Evolutionary conservation across 2,797 vertebrate species (phyloP).

Genomic region (Arnoldichthys spilopterus): DNA sequence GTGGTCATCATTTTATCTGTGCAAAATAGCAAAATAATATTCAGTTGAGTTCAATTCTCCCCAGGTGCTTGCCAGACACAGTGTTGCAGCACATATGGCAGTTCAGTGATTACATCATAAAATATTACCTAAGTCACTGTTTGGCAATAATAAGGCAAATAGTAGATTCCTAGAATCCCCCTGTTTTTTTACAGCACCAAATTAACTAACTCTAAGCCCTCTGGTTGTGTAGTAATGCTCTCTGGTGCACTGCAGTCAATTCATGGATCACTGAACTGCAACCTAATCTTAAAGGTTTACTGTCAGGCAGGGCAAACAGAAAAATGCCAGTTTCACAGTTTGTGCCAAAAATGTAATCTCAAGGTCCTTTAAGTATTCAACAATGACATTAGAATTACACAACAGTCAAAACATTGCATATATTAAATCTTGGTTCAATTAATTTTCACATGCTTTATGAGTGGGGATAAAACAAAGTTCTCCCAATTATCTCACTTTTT

Average conservation of each 20-base stretch:
- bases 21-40: constrained; percentile 1
- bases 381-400: neutral
- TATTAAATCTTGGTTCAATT: neutral
- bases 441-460: neutral
- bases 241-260: constrained; percentile 3
- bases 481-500: too few species aligned
- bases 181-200: neutral
- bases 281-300: constrained; percentile 22
- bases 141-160: neutral
- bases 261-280: constrained; percentile 25
- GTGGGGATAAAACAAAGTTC: too few species aligned
- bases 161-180: neutral
- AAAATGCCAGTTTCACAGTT: constrained; percentile 14
- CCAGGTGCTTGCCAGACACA: neutral
- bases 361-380: neutral
- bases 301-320: constrained; percentile 21
- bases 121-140: neutral
- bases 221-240: neutral
- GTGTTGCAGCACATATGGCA: neutral
- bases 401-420: too few species aligned
- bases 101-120: constrained; percentile 6
- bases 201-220: neutral
- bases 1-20: constrained; percentile 9
- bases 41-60: neutral
- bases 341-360: neutral